Percentiles rank a stretch among this genome's conserved stretches.
Evolutionary conservation across 2,113 vertebrate species (phyloP).

Genomic region (Phyllopteryx taeniolatus): DNA sequence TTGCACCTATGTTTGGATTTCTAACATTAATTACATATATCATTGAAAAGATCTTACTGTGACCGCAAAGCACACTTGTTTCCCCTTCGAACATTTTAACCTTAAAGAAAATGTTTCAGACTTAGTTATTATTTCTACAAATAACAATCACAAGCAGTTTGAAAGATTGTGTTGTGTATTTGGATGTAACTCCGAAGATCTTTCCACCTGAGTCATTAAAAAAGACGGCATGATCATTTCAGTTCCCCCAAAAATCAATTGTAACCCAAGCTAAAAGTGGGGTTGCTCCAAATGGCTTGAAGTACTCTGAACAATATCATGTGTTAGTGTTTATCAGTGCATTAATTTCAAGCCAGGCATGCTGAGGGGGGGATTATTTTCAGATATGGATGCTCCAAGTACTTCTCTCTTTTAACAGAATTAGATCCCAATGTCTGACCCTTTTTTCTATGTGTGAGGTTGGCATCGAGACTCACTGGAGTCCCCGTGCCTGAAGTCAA

Average conservation of each 20-base stretch:
- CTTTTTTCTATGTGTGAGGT: conserved; percentile 56
- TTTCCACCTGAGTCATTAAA: conserved; percentile 70
- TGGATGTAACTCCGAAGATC: conserved; percentile 55
- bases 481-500: conserved; percentile 58
- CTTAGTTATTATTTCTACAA: conserved; percentile 30
- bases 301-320: conserved; percentile 60
- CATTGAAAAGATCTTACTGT: conserved; percentile 32
- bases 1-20: conserved; percentile 53
- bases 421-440: conserved; percentile 57
- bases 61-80: conserved; percentile 56
- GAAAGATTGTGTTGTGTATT: conserved; percentile 49
- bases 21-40: conserved; percentile 29
- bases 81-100: conserved; percentile 37
- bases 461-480: conserved; percentile 55
- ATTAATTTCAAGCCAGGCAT: conserved; percentile 53
- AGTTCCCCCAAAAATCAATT: conserved; percentile 62
- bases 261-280: conserved; percentile 55
- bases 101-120: conserved; percentile 38
- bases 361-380: conserved; percentile 49
- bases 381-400: conserved; percentile 27
- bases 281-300: conserved; percentile 55
- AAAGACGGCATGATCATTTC: conserved; percentile 64
- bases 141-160: conserved; percentile 43
- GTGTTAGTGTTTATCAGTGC: conserved; percentile 71
- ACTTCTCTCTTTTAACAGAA: conserved; percentile 33